phyloP scores from a whole-genome alignment of 2,888 invertebrate species.

The Pachymerium ferrugineum region DNA sequence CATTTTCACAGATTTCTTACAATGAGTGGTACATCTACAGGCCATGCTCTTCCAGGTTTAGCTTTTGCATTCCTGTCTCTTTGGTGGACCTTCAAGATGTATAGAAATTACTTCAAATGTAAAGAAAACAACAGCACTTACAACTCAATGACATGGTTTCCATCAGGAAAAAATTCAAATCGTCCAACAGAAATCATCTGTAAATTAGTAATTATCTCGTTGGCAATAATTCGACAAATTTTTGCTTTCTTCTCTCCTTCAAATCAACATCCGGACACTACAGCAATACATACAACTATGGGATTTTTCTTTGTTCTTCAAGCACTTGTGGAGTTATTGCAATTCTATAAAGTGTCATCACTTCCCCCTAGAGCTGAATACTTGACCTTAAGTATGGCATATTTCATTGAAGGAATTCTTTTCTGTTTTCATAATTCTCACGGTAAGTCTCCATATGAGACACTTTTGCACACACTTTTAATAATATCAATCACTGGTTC shows the following conservation, averaged over 20 bases:
- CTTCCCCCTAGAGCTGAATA: conserved; percentile 50
- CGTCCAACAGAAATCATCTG: not conserved
- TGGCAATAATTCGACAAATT: conserved; percentile 43
- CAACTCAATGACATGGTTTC: not conserved
- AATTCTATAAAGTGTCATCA: conserved; percentile 41
- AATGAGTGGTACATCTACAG: too few species aligned
- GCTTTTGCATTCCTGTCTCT: too few species aligned
- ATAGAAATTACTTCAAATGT: not conserved
- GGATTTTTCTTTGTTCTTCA: conserved; percentile 51
- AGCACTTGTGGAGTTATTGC: conserved; percentile 48
- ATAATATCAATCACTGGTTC: conserved; percentile 47
- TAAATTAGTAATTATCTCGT: conserved; percentile 34
- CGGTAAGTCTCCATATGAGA: conserved; percentile 47
- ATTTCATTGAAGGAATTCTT: conserved; percentile 49
- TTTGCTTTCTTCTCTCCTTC: too few species aligned
- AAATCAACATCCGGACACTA: conserved; percentile 46
- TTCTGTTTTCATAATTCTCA: conserved; percentile 52
- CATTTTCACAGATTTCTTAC: too few species aligned
- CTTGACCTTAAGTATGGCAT: conserved; percentile 46
- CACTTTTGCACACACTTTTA: conserved; percentile 49
- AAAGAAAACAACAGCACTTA: not conserved
- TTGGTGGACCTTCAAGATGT: conserved; percentile 17
- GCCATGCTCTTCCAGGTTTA: too few species aligned
- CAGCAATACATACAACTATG: conserved; percentile 54
- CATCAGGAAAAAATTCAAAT: not conserved